phyloP scores from a whole-genome alignment of 1,140 invertebrate genomes.

The Probaryconus sp. region DNA sequence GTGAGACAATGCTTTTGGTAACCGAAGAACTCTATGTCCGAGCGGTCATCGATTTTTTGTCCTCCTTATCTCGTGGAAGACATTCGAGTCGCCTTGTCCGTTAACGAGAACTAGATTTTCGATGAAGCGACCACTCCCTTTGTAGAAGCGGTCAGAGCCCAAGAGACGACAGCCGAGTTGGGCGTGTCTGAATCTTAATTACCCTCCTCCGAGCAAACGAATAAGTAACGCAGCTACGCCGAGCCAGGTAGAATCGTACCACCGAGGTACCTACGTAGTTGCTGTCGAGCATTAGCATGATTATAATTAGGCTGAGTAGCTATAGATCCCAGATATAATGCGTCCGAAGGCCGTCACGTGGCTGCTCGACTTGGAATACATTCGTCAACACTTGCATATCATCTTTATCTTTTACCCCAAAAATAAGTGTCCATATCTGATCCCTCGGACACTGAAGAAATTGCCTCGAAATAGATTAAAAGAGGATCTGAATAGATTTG shows the following conservation, averaged over 20 bases:
- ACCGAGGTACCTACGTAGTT: constrained; percentile 17
- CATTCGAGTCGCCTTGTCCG: constrained; percentile 67
- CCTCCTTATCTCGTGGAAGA: constrained; percentile 60
- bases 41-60: constrained; percentile 50
- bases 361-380: constrained; percentile 22
- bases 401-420: too few relatives aligned
- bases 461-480: too few relatives aligned
- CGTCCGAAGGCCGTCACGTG: constrained; percentile 45
- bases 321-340: constrained; percentile 75
- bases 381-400: constrained; percentile 21
- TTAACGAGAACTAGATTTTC: constrained; percentile 74
- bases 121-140: constrained; percentile 75
- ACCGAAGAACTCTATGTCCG: constrained; percentile 11
- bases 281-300: constrained; percentile 76
- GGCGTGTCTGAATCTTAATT: constrained; percentile 80
- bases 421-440: too few relatives aligned
- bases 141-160: constrained; percentile 73
- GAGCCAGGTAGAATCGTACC: constrained; percentile 63
- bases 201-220: constrained; percentile 69
- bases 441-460: too few relatives aligned
- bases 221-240: constrained; percentile 72
- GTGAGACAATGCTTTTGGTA: constrained; percentile 8
- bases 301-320: constrained; percentile 79
- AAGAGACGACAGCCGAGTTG: constrained; percentile 74
- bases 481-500: too few relatives aligned